Evolutionary conservation across 1,140 invertebrate species (phyloP), one percentile per base, ranked within the genome.

Genomic region (Pemphigus obesinymphae): DNA sequence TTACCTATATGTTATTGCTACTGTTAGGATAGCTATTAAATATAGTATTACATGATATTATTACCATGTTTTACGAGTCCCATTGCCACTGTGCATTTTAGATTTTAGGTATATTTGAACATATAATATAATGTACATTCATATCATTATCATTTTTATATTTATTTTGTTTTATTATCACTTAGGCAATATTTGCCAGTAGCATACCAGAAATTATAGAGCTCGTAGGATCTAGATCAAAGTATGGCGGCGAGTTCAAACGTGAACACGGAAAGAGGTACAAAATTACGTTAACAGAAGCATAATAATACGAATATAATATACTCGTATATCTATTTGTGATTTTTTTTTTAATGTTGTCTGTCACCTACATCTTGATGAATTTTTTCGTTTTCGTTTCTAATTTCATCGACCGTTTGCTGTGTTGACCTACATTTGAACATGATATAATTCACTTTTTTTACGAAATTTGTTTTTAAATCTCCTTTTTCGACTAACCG

Each of bases 151-250:
- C 34, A 50, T 75, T 75, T 58, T 55, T 40, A 20, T 78, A 40
- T 80, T 15, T 43, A 53, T 29, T 80, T 40, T 80, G 75, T 80
- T 63, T 80, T 63, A 45, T 88, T 86, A 85, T 90, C 89, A 94
- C 94, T 88, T 94, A 95, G 94, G 94, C 94, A 91, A 95, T 96
- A 91, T 96, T 96, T 94, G 94, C 96, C 91, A 97, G 95, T 94
- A 97, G 95, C 92, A 97, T 98, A 91, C 96, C 96, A 88, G 96
- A 98, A 92, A 97, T 98, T 91, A 96, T 97, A 91, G 96, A 98
- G 91, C 94, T 97, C 90, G 94, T 97, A 92, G 95, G 95, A 90
- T 95, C 93, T 93, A 94, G 96, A 89, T 96, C 95, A 91, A 97
- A 97, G 91, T 98, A 97, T 92, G 94, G 94, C 90, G 96, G 96